Conservation (phyloP, 2,888 invertebrate genomes). For the Leucophora obtusa region DNA sequence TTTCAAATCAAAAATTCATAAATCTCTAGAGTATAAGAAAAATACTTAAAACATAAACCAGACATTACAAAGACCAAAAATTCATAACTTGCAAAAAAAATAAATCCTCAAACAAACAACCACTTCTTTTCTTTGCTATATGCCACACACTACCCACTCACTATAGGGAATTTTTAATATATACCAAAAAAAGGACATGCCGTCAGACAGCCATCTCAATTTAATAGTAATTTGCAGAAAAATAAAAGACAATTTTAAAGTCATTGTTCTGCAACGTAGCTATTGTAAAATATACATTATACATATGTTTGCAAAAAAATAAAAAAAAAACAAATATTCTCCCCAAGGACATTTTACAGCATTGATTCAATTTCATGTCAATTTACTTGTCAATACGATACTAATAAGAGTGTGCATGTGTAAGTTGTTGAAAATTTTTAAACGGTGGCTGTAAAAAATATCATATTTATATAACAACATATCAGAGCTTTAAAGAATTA, state of each 20-base stretch:
- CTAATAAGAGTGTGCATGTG: conserved; percentile 68
- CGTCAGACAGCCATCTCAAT: conserved; percentile 56
- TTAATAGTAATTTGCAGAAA: conserved; percentile 58
- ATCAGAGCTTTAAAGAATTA: too few relatives aligned
- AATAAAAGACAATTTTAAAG: conserved; percentile 61
- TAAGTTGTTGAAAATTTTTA: conserved; percentile 13
- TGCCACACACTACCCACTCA: neutral
- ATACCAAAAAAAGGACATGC: conserved; percentile 43
- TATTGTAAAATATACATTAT: conserved; percentile 11
- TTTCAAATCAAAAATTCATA: conserved; percentile 2
- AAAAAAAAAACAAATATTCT: conserved; percentile 59
- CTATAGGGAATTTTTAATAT: neutral
- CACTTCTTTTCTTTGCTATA: neutral
- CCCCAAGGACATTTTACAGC: conserved; percentile 78
- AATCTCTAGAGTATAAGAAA: conserved; percentile 39
- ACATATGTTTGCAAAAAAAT: neutral
- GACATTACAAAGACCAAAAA: conserved; percentile 20
- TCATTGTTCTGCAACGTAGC: conserved; percentile 48
- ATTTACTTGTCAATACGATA: conserved; percentile 79
- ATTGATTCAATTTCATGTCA: conserved; percentile 80
- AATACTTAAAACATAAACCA: conserved; percentile 27
- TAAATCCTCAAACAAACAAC: neutral
- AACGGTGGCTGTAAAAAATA: conserved; percentile 3
- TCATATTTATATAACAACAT: conserved; percentile 24
- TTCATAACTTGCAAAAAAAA: conserved; percentile 15